A percentile compares a stretch with the other conserved stretches of the same genome.
These are phyloP conservation scores for Xenotilapia leptura DNA, from an alignment of 2,113 vertebrate species.

Conservation along the genomic window DNA sequence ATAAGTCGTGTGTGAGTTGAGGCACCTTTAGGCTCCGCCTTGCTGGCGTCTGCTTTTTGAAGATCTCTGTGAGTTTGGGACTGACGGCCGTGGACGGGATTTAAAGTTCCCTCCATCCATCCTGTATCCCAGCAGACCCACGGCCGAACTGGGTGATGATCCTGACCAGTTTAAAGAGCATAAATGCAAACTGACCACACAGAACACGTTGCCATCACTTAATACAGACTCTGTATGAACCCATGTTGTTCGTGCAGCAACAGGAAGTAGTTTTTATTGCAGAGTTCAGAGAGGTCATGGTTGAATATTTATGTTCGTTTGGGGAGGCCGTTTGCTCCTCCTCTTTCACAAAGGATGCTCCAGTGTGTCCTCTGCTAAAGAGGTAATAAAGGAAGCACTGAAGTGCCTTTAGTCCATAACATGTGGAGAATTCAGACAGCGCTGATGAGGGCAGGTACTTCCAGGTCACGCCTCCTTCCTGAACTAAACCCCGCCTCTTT, in stretches of 20 bases:
- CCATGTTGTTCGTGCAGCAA: background rate
- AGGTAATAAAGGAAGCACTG: background rate
- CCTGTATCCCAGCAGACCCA: background rate
- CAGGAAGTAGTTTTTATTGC: background rate
- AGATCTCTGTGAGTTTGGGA: background rate
- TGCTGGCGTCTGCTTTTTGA: background rate
- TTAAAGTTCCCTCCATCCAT: background rate
- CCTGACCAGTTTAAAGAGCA: background rate
- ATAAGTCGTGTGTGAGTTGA: background rate
- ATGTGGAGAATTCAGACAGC: too few species aligned
- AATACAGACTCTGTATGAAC: background rate
- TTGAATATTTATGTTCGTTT: background rate
- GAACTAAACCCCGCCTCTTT: too few species aligned
- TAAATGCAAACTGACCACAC: background rate
- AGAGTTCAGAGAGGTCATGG: background rate
- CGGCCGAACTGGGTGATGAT: background rate
- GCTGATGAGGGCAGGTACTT: too few species aligned
- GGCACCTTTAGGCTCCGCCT: background rate
- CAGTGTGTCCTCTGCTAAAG: background rate
- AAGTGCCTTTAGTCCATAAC: background rate
- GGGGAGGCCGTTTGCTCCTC: background rate
- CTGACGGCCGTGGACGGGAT: background rate
- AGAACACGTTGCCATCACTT: background rate
- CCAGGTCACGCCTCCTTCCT: too few species aligned
- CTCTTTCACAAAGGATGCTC: background rate